Evolutionary conservation across 2,113 vertebrate species (phyloP), one percentile per base, ranked within the genome.

Genomic region (Chamaetylas fuelleborni): DNA sequence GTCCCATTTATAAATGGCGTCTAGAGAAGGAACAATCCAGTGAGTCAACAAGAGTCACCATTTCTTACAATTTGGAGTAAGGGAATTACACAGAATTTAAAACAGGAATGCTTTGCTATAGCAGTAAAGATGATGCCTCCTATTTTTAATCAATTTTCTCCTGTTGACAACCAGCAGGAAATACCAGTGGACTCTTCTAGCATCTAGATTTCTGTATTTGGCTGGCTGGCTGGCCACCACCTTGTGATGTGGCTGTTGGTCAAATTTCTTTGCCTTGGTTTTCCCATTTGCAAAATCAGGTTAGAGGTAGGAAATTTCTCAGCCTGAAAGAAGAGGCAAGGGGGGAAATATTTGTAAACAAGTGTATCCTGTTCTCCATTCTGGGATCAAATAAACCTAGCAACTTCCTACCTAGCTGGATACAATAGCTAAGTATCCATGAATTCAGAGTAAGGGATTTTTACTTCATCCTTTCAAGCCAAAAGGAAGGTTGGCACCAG

Each of bases 201-300:
- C 28, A 38, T 48, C 70, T 28, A 58, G 14, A 50, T 31, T 90
- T 81, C 33, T 50, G 11, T 53, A 34, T 58, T 26, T 73, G 40
- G 14, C 54, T 93, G 28, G 12, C 45, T 84, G 60, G 8, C 56
- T 33, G 15, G 42, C 18, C 38, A 50, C 31, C 34, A 54, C 51
- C 33, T 61, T 90, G n/a, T 0, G 0, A 12, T 31, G 19, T 53
- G 28, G 12, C 58, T 43, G 14, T 48, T 8, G 2, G 11, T 53
- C 60, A 40, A 10, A 62, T 54, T 78, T 48, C 7, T 45, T 51
- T 80, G 17, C 43, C 26, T 54, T 83, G 26, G 4, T 80, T 93
- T 83, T 29, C 20, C 22, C 20, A 31, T 36, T 81, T 69, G 38
- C 31, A 81, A 86, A 78, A 74, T 51, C 18, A 53, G 18, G 19